These are phyloP conservation scores for Nesogale talazaci DNA, from an alignment of 2,113 vertebrate genomes.

Conservation along the genomic window DNA sequence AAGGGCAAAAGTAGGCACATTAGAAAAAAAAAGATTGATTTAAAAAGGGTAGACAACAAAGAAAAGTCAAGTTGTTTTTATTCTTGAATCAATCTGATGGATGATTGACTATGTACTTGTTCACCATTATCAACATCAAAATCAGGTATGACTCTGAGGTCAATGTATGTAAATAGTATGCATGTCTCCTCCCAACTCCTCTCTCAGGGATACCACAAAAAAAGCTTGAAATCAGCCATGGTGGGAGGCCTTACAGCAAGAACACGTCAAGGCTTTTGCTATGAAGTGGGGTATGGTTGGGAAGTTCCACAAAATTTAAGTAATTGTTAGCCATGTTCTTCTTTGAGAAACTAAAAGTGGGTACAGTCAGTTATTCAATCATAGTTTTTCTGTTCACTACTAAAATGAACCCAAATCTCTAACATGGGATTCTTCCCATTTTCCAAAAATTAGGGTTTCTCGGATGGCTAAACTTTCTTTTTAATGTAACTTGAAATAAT, in stretches of 20 bases:
- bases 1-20: conserved; percentile 31
- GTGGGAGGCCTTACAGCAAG: neutral
- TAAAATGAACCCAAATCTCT: conserved; percentile 26
- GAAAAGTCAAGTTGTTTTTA: neutral
- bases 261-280: neutral
- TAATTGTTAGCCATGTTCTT: conserved; percentile 27
- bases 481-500: conserved; percentile 59
- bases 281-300: neutral
- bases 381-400: conserved; percentile 39
- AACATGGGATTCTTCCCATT: neutral
- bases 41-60: neutral
- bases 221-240: conserved; percentile 27
- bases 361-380: conserved; percentile 28
- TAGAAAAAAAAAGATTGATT: neutral
- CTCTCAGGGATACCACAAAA: conserved; percentile 30
- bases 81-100: neutral
- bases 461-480: neutral
- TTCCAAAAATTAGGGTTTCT: conserved; percentile 40
- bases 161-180: no score
- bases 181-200: neutral
- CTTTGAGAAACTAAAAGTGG: conserved; percentile 45
- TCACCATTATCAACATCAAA: neutral
- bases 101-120: neutral
- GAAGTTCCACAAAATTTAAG: conserved; percentile 16
- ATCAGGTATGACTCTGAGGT: neutral